Percentiles rank a stretch among this genome's conserved stretches.
Evolutionary conservation across 2,888 invertebrate species (phyloP).

Genomic region (Pollenia amentaria): DNA sequence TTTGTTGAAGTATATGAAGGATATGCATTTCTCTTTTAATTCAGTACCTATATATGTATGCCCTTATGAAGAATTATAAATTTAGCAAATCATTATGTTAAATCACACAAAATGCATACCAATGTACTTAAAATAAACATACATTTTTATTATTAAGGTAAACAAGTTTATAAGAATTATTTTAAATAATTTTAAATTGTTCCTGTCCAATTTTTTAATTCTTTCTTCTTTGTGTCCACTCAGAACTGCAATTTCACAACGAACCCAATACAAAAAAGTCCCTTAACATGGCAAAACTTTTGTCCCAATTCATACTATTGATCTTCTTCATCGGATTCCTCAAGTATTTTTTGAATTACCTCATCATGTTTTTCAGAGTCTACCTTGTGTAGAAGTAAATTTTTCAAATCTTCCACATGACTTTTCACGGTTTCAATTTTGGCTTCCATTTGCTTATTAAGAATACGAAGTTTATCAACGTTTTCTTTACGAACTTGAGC

Average conservation of each 20-base stretch:
- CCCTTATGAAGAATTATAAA: too few relatives aligned
- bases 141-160: too few relatives aligned
- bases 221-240: neutral
- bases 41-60: too few relatives aligned
- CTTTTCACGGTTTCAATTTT: slow-evolving; percentile 79
- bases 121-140: too few relatives aligned
- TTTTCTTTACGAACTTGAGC: slow-evolving; percentile 82
- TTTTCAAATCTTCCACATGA: slow-evolving; percentile 79
- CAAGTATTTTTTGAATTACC: slow-evolving; percentile 79
- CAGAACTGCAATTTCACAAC: neutral
- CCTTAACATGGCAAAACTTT: neutral
- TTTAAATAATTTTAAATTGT: too few relatives aligned
- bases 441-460: slow-evolving; percentile 79
- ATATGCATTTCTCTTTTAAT: too few relatives aligned
- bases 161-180: too few relatives aligned
- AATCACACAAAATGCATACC: too few relatives aligned
- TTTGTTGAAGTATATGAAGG: too few relatives aligned
- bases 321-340: slow-evolving; percentile 77
- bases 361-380: slow-evolving; percentile 77
- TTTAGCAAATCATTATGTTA: too few relatives aligned
- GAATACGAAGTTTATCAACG: slow-evolving; percentile 79
- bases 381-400: slow-evolving; percentile 79
- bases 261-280: too few relatives aligned
- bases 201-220: too few relatives aligned
- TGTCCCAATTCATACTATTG: slow-evolving; percentile 16